Evolutionary conservation across 2,888 invertebrate genomes (phyloP).

Genomic region (Chymomyza fuscimana): DNA sequence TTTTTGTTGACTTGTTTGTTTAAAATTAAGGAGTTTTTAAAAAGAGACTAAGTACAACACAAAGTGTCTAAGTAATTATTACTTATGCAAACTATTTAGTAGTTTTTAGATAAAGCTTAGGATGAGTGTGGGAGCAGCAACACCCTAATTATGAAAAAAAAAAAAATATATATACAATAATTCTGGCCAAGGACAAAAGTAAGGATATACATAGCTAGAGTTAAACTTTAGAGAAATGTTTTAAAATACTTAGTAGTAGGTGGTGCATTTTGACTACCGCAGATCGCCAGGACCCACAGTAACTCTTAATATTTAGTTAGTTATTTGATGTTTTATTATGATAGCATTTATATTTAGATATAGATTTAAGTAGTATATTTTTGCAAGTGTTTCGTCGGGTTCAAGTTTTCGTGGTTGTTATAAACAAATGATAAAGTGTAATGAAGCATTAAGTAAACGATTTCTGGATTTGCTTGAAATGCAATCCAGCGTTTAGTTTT

Average conservation of each 20-base stretch:
- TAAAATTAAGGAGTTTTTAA: background rate
- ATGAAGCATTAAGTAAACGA: conserved; percentile 35
- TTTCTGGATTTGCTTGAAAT: conserved; percentile 24
- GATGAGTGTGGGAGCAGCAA: background rate
- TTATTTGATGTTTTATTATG: background rate
- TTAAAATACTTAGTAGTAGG: conserved; percentile 24
- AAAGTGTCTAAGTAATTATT: conserved; percentile 3
- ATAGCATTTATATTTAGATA: conserved; percentile 23
- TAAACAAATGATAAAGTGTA: conserved; percentile 50
- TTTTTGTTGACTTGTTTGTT: background rate
- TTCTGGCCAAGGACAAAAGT: conserved; percentile 52
- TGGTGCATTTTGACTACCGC: conserved; percentile 41
- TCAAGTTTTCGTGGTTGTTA: conserved; percentile 76
- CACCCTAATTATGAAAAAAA: conserved; percentile 9
- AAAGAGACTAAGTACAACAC: background rate
- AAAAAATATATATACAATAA: conserved; percentile 50
- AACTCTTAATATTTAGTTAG: conserved; percentile 16
- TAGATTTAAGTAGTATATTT: conserved; percentile 45
- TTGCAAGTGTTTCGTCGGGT: conserved; percentile 80
- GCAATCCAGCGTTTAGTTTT: conserved; percentile 16
- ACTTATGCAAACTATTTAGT: background rate
- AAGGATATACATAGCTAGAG: conserved; percentile 17
- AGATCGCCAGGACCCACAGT: conserved; percentile 15
- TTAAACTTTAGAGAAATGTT: conserved; percentile 9
- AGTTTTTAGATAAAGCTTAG: background rate